phyloP scores from a whole-genome alignment of 2,113 vertebrate species.

The Scolopax mira region DNA sequence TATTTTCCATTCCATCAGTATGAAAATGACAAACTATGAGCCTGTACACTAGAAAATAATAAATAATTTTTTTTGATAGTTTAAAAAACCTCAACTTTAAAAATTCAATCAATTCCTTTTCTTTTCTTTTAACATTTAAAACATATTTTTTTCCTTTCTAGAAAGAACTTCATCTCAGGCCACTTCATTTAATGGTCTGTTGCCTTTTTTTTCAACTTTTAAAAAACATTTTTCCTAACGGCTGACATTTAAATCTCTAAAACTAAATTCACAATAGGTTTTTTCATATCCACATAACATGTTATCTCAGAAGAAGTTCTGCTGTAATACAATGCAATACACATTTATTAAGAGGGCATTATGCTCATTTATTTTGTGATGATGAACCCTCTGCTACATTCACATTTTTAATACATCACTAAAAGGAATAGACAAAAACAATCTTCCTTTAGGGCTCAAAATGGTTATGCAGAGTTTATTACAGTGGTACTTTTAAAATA shows the following conservation, averaged over 20 bases:
- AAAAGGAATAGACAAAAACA: background rate
- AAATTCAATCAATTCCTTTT: background rate
- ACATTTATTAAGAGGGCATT: slow-evolving; percentile 3
- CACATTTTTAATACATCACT: background rate
- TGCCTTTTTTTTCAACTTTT: background rate
- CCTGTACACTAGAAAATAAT: background rate
- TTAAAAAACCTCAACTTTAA: accelerated
- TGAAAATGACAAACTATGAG: background rate
- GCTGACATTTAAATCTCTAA: slow-evolving; percentile 13
- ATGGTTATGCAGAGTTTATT: background rate
- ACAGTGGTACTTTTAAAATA: background rate
- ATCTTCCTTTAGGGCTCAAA: background rate
- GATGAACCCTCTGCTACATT: background rate
- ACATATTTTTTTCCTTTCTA: background rate
- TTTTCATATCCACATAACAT: background rate
- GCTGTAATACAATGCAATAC: background rate
- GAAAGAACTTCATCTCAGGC: background rate
- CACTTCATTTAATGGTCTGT: background rate
- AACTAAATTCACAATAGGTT: background rate
- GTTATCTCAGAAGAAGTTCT: slow-evolving; percentile 9
- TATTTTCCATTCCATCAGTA: background rate
- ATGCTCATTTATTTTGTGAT: background rate
- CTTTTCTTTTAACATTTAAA: background rate
- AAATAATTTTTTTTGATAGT: background rate
- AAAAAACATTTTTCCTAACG: background rate